These are phyloP conservation scores for Microchirus variegatus DNA, from an alignment of 2,797 vertebrate genomes.

Conservation along the genomic window DNA sequence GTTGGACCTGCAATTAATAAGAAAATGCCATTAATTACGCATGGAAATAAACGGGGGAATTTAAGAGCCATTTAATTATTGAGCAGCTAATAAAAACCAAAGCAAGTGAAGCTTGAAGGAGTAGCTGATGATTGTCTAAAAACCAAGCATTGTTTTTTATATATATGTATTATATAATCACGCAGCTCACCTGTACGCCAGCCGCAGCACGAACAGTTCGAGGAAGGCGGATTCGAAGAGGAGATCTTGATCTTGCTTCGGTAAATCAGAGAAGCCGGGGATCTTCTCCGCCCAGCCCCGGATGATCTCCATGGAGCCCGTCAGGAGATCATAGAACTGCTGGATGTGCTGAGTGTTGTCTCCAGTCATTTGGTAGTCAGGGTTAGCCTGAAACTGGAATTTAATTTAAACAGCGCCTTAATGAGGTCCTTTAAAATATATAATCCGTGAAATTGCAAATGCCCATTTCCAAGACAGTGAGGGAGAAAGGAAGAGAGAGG, in stretches of 20 bases:
- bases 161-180: slow-evolving; percentile 43
- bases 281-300: slow-evolving; percentile 98
- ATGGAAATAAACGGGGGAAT: slow-evolving; percentile 85
- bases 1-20: slow-evolving; percentile 93
- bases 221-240: slow-evolving; percentile 98
- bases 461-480: slow-evolving; percentile 81
- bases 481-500: slow-evolving; percentile 79
- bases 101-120: slow-evolving; percentile 83
- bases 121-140: slow-evolving; percentile 63
- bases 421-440: slow-evolving; percentile 94
- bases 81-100: slow-evolving; percentile 87
- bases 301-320: slow-evolving; percentile 99
- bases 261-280: slow-evolving; percentile 91
- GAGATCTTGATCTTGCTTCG: slow-evolving; percentile 96
- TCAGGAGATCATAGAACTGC: slow-evolving; percentile 98
- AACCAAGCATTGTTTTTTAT: slow-evolving; percentile 28
- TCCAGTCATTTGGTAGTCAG: slow-evolving; percentile 97
- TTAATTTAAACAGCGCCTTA: slow-evolving; percentile 89
- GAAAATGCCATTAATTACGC: slow-evolving; percentile 86
- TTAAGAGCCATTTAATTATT: slow-evolving; percentile 90
- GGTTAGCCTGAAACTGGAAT: slow-evolving; percentile 99
- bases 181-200: slow-evolving; percentile 93
- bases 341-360: slow-evolving; percentile 99
- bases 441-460: slow-evolving; percentile 95
- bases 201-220: slow-evolving; percentile 95